Conservation (phyloP, 2,888 invertebrate genomes). For the Chironomus tentans region DNA sequence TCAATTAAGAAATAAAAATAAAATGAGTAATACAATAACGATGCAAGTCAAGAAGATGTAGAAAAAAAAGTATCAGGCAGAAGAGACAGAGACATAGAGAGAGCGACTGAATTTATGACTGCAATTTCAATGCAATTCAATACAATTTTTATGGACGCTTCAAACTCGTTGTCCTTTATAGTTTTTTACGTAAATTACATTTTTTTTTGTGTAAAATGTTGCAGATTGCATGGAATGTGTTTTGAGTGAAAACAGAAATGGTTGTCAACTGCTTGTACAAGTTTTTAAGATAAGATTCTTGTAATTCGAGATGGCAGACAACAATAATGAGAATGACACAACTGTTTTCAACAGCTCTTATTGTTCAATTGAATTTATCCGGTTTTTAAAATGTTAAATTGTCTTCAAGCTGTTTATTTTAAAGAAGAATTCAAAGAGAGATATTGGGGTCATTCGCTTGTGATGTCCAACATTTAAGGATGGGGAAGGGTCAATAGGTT, state of each 20-base stretch:
- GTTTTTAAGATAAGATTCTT: too few relatives aligned
- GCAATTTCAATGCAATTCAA: slow-evolving; percentile 5
- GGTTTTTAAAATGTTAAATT: too few relatives aligned
- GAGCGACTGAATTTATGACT: not conserved
- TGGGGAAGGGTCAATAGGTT: too few relatives aligned
- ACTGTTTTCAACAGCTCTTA: too few relatives aligned
- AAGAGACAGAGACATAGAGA: not conserved
- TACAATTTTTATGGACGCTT: not conserved
- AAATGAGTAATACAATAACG: not conserved
- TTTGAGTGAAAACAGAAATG: not conserved
- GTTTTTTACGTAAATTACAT: not conserved
- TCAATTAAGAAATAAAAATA: slow-evolving; percentile 4
- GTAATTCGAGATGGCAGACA: too few relatives aligned
- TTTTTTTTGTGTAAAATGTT: not conserved
- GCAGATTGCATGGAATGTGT: not conserved
- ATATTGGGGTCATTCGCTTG: too few relatives aligned
- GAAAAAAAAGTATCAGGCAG: not conserved
- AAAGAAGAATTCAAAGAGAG: too few relatives aligned
- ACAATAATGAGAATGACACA: too few relatives aligned
- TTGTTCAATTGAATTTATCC: too few relatives aligned
- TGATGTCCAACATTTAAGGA: too few relatives aligned
- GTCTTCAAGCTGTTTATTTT: too few relatives aligned
- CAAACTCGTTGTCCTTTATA: not conserved
- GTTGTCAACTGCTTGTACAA: too few relatives aligned
- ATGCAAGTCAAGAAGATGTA: not conserved